Evolutionary conservation across 2,888 invertebrate genomes (phyloP), one percentile per base, ranked within the genome.

Genomic region (Drosophila kanekoi): DNA sequence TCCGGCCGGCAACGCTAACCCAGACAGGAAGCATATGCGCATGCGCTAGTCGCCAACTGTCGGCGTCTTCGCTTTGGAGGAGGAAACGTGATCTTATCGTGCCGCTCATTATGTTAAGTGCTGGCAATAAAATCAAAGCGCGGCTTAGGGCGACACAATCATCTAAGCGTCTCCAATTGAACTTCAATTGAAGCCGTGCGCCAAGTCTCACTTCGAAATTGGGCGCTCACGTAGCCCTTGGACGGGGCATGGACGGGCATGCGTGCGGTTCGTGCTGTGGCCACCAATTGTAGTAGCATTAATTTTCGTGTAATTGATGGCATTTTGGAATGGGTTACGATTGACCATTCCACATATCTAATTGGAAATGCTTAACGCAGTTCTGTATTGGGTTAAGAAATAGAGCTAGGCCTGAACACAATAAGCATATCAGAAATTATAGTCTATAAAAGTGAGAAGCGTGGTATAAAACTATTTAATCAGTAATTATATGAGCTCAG

Each of bases 71-170:
- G 38, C 48, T 56, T 61, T 67, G 44, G 35, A 81, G 44, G 35
- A 81, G 87, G 81, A 87, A 87, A 86, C 81, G 86, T 84, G 86
- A 86, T 88, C 78, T 80, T 84, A 86, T 86, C 88, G 67, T 62
- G 72, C 70, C 59, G 74, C 88, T 88, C 84, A 86, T 86, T 86
- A 86, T 86, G 88, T 80, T 86, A 88, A 86, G 84, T 88, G 77
- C 80, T 72, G 76, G 88, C 88, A 86, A 86, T 86, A 88, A 86
- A 86, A 84, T 85, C 85, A 80, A 85, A 82, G 80, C 80, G 83
- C 79, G 47, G 35, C 60, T 48, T 47, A 58, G 59, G 65, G 63
- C 81, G 76, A 82, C 85, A 79, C 82, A 82, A 74, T 65, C 64
- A 74, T 65, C 64, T 64, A 72, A 38, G 72, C 75, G 52, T 76